Evolutionary conservation across 2,888 invertebrate species (phyloP).

Genomic region (Chymomyza caudatula): DNA sequence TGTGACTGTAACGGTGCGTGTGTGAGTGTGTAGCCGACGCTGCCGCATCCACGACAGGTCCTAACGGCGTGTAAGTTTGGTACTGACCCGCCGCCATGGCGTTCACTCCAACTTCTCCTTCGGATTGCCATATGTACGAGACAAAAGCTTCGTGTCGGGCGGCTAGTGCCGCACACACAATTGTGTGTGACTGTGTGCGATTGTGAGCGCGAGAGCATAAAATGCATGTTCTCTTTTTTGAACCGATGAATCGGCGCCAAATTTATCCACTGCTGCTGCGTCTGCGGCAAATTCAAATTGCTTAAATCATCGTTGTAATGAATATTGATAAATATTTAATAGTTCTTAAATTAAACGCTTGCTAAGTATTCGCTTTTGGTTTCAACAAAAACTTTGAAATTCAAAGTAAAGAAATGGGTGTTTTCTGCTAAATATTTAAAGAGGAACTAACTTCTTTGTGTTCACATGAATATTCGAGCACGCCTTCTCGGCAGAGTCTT

Average conservation of each 20-base stretch:
- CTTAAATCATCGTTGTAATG: neutral
- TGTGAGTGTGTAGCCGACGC: slow-evolving; percentile 51
- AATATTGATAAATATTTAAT: neutral
- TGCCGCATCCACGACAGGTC: slow-evolving; percentile 61
- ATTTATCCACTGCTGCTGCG: neutral
- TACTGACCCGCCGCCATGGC: slow-evolving; percentile 62
- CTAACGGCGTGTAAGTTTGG: slow-evolving; percentile 75
- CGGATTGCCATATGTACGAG: slow-evolving; percentile 30
- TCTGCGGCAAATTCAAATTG: neutral
- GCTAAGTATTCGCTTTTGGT: no score
- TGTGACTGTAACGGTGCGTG: neutral
- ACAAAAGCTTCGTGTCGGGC: slow-evolving; percentile 47
- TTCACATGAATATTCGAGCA: no score
- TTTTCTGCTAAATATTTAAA: no score
- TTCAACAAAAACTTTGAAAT: no score
- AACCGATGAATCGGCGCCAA: neutral
- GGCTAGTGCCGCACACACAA: slow-evolving; percentile 1
- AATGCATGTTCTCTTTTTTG: neutral
- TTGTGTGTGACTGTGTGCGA: slow-evolving; percentile 24
- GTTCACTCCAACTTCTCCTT: slow-evolving; percentile 14
- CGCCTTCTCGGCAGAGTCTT: no score
- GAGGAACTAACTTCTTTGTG: no score
- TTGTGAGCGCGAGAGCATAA: neutral
- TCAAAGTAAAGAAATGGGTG: no score
- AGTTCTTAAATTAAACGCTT: neutral